Evolutionary conservation across 2,113 vertebrate genomes (phyloP).

Genomic region (Arizona elegans): DNA sequence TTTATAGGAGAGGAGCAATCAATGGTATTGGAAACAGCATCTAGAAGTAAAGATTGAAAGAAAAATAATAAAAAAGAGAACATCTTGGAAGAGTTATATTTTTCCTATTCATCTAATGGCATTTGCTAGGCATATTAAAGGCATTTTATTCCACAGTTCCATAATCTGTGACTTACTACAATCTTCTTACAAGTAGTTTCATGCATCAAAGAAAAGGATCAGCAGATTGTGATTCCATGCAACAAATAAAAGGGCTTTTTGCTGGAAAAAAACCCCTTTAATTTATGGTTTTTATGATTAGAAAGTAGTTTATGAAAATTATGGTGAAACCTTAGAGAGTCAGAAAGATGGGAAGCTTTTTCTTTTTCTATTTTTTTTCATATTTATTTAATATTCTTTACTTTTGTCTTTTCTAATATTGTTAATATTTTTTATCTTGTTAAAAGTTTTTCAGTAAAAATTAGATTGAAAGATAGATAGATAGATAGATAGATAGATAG

Average conservation of each 20-base stretch:
- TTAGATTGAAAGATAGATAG: background rate
- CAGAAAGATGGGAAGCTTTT: background rate
- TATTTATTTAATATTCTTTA: background rate
- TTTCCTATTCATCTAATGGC: background rate
- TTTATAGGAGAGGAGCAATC: background rate
- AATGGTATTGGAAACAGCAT: background rate
- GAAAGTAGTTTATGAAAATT: background rate
- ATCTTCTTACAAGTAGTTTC: too few relatives aligned
- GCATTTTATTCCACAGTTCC: background rate
- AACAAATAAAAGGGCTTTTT: background rate
- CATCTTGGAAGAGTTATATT: background rate
- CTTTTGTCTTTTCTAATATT: background rate
- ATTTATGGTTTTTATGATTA: background rate
- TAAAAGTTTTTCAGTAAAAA: background rate
- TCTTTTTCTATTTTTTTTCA: background rate
- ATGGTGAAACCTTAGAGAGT: background rate
- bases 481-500: background rate
- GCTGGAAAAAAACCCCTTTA: background rate
- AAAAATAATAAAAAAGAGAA: background rate
- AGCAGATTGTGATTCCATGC: background rate
- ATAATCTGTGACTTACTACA: background rate
- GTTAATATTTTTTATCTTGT: background rate
- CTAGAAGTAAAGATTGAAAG: background rate
- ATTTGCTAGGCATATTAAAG: background rate
- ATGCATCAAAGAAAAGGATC: background rate